Conservation (phyloP, 2,113 vertebrate genomes). For the Alouatta palliata region DNA sequence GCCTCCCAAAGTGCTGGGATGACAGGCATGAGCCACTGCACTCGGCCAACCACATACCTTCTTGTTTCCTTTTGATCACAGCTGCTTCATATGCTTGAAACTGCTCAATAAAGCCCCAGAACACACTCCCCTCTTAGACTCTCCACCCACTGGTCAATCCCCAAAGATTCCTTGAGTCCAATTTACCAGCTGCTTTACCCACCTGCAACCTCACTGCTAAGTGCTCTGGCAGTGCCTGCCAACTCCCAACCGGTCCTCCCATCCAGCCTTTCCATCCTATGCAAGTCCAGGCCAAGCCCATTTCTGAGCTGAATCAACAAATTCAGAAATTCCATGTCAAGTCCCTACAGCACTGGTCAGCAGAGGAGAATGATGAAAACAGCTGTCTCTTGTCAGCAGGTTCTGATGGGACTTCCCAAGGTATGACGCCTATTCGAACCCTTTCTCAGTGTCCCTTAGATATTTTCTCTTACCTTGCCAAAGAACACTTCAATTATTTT, state of each 20-base stretch:
- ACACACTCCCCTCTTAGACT: neutral
- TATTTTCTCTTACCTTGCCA: neutral
- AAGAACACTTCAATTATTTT: neutral
- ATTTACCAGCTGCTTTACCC: conserved; percentile 51
- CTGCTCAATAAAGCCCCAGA: neutral
- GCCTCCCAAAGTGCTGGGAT: neutral
- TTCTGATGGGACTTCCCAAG: neutral
- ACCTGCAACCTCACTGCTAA: neutral
- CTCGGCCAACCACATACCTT: neutral
- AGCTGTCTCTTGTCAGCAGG: neutral
- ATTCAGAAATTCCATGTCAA: conserved; percentile 13
- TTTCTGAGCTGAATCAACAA: conserved; percentile 57
- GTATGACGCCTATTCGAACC: accelerated
- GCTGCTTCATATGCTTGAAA: neutral
- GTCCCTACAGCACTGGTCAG: neutral
- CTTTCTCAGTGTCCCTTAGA: neutral
- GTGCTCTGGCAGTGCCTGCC: conserved; percentile 3
- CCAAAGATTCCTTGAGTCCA: conserved; percentile 8
- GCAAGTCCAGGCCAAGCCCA: conserved; percentile 46
- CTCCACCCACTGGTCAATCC: conserved; percentile 31
- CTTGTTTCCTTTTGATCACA: neutral
- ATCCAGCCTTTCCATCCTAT: neutral
- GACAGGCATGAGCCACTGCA: neutral
- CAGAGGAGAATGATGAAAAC: neutral
- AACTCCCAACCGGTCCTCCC: neutral